Percentiles rank a stretch among this genome's conserved stretches.
Evolutionary conservation across 2,888 invertebrate species (phyloP).

Genomic region (Spisula solida): DNA sequence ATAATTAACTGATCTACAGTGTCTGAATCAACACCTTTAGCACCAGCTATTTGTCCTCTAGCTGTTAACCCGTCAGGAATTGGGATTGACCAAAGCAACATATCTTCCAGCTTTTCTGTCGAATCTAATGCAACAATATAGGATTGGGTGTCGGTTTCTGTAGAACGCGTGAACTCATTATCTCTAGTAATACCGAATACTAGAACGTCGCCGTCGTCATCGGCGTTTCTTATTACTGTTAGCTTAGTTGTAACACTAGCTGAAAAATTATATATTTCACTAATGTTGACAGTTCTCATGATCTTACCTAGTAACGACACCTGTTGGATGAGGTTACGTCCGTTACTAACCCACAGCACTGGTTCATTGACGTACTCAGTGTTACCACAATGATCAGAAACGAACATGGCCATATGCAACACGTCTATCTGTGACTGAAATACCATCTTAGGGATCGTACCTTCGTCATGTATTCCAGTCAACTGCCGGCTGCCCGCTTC

Average conservation of each 20-base stretch:
- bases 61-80: slow-evolving; percentile 51
- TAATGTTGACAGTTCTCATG: not conserved
- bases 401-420: slow-evolving; percentile 26
- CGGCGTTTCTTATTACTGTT: slow-evolving; percentile 55
- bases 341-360: not conserved
- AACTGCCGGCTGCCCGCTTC: not conserved
- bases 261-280: not conserved
- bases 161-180: not conserved
- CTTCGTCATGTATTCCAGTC: slow-evolving; percentile 15
- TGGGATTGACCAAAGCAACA: slow-evolving; percentile 52
- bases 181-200: slow-evolving; percentile 59
- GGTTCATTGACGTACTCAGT: not conserved
- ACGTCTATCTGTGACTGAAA: slow-evolving; percentile 20
- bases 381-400: slow-evolving; percentile 31
- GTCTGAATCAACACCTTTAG: slow-evolving; percentile 37
- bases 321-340: not conserved
- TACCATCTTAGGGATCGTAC: not conserved
- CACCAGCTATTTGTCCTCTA: slow-evolving; percentile 61
- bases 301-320: slow-evolving; percentile 8
- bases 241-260: slow-evolving; percentile 64
- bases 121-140: slow-evolving; percentile 52
- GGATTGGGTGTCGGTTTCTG: not conserved
- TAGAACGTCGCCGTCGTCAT: slow-evolving; percentile 56
- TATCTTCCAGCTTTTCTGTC: not conserved
- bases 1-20: slow-evolving; percentile 51